Conservation (phyloP, 2,113 vertebrate species). For the Myotis yumanensis region DNA sequence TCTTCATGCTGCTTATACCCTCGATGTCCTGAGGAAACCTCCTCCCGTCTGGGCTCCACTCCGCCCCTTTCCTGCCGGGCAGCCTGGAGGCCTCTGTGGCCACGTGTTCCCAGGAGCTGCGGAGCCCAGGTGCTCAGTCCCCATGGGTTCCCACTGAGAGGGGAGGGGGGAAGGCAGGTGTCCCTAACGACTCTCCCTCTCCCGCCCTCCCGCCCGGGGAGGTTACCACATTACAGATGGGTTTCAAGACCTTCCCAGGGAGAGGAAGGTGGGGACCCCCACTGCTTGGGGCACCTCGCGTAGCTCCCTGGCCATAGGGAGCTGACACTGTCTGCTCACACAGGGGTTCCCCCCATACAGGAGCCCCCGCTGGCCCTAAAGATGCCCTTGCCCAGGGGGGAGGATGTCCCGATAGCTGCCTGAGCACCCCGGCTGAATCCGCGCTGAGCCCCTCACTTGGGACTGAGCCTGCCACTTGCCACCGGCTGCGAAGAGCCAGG, state of each 20-base stretch:
- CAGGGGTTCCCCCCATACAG: not conserved
- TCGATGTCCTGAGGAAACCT: not conserved
- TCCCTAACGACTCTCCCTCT: constrained; percentile 70
- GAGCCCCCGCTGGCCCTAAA: not conserved
- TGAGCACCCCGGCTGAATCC: not conserved
- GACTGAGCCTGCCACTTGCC: not conserved
- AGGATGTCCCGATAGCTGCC: no score
- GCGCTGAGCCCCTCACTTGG: not conserved
- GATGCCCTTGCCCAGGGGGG: no score
- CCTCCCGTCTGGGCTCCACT: accelerated
- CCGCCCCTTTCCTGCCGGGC: not conserved
- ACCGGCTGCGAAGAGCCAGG: not conserved
- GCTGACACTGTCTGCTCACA: not conserved
- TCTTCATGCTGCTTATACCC: no score
- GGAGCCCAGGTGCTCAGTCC: constrained; percentile 42
- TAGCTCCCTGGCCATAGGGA: not conserved
- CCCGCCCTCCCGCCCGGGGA: constrained; percentile 4
- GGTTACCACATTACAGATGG: constrained; percentile 48
- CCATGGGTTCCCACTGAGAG: not conserved
- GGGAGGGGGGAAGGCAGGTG: constrained; percentile 65
- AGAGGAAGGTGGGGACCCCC: not conserved
- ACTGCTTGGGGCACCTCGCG: not conserved
- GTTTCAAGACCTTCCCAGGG: not conserved
- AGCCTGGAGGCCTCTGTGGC: not conserved
- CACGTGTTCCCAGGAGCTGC: constrained; percentile 49